Evolutionary conservation across 2,888 invertebrate species (phyloP), one percentile per base, ranked within the genome.

Genomic region (Psylliodes chrysocephalus): DNA sequence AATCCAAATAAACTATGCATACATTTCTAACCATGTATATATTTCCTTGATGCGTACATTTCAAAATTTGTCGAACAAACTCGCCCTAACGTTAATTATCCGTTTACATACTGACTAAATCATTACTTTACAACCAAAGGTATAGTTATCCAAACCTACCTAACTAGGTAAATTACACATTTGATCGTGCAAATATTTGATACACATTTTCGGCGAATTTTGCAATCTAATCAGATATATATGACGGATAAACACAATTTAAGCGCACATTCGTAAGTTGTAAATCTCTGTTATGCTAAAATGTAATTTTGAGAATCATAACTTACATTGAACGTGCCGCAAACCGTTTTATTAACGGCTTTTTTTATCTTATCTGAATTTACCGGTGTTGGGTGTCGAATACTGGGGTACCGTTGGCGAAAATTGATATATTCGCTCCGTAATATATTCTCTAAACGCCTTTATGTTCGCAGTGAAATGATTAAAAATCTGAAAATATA

Each of bases 251-350:
- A 44, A 44, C 1, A 30, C 54, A 42, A 54, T 44, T 38, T 15
- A 18, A 19, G 28, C 15, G 22, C 54, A 42, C 42, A 54, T 53
- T 53, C 53, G 14, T 44, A 54, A 38, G 60, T 17, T 22, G 49
- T 60, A 66, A 66, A 63, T 66, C 63, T 63, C 33, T 63, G 54
- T 17, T 44, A 66, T 66, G 63, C 62, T 65, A 68, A 70, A 71
- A 70, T 67, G 70, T 68, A 71, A 71, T 71, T 71, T 71, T 63
- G 67, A 67, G 53, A 64, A 60, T 56, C 69, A 60, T 71, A 70
- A 71, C 70, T 70, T 68, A 62, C n/a, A 28, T 10, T 14, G 30
- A 54, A 54, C 25, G 30, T 28, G 42, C 63, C 57, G 57, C 57
- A 54, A 33, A 56, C 55, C 38, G 54, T 66, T 61, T 59, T 63